Conservation (phyloP, 1,140 invertebrate genomes). For the Drosophila tropicalis region DNA sequence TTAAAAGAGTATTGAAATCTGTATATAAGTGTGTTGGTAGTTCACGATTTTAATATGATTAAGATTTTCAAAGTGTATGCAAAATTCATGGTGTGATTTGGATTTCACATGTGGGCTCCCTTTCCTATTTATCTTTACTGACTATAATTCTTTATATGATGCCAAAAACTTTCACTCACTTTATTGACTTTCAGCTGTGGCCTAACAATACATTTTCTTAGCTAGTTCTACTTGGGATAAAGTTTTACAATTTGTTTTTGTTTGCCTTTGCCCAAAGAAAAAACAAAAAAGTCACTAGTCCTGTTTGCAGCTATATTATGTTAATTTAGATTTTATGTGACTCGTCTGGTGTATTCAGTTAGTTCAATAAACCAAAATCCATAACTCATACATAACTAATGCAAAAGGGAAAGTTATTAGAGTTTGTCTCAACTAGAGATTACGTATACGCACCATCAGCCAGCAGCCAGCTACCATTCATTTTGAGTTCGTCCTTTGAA, state of each 20-base stretch:
- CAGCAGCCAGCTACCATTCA: neutral
- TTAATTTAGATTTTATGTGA: constrained; percentile 57
- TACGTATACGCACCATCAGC: constrained; percentile 56
- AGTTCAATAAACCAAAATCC: constrained; percentile 48
- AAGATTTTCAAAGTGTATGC: constrained; percentile 1
- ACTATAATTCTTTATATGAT: constrained; percentile 44
- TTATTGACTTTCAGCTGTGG: constrained; percentile 74
- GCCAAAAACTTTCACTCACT: constrained; percentile 53
- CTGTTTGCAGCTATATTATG: constrained; percentile 67
- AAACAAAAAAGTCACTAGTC: constrained; percentile 30
- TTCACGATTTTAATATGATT: no score
- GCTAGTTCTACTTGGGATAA: constrained; percentile 28
- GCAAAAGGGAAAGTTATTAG: constrained; percentile 58
- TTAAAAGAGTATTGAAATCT: no score
- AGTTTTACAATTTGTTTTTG: constrained; percentile 59
- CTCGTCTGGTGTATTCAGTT: constrained; percentile 11
- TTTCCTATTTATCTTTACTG: neutral
- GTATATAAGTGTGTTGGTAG: no score
- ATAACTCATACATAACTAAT: constrained; percentile 66
- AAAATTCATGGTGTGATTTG: neutral
- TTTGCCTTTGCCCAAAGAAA: constrained; percentile 1
- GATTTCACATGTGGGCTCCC: neutral
- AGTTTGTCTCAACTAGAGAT: constrained; percentile 32
- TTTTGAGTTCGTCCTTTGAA: neutral
- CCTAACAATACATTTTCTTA: constrained; percentile 47